Conservation (phyloP, 2,888 invertebrate genomes). For the Brachypterus glaber region DNA sequence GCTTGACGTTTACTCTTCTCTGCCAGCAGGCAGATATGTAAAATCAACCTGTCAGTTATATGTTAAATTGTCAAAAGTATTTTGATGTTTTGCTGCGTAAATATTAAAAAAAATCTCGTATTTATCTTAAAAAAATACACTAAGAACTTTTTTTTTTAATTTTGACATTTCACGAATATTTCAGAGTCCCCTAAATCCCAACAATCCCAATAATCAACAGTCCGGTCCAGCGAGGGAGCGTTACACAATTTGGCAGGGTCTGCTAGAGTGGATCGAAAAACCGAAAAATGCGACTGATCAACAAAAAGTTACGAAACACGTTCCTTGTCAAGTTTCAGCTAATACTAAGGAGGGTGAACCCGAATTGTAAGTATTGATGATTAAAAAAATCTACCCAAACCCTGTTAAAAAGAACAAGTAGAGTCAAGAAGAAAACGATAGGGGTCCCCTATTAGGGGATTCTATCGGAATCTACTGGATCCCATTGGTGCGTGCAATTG, state of each 20-base stretch:
- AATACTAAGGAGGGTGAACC: slow-evolving; percentile 75
- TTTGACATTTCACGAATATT: slow-evolving; percentile 5
- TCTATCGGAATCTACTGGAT: background rate
- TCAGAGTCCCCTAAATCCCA: slow-evolving; percentile 21
- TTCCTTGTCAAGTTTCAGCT: slow-evolving; percentile 68
- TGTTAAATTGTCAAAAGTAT: no score
- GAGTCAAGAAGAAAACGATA: no score
- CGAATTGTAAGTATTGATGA: slow-evolving; percentile 57
- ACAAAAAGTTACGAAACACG: slow-evolving; percentile 62
- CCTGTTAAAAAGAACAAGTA: no score
- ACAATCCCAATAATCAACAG: no score
- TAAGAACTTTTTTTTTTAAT: slow-evolving; percentile 4
- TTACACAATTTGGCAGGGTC: slow-evolving; percentile 54
- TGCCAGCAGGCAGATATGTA: no score
- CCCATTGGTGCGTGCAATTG: background rate
- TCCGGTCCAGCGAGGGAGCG: slow-evolving; percentile 43
- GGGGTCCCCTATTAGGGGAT: no score
- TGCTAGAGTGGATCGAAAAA: slow-evolving; percentile 90
- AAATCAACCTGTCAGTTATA: no score
- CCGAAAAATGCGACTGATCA: slow-evolving; percentile 67
- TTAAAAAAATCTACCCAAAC: no score
- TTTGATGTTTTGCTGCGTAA: no score
- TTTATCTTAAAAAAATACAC: slow-evolving; percentile 2
- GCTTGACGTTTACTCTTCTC: no score
- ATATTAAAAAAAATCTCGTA: no score